Evolutionary conservation across 1,140 invertebrate species (phyloP).

Genomic region (Odontomachus brunneus): DNA sequence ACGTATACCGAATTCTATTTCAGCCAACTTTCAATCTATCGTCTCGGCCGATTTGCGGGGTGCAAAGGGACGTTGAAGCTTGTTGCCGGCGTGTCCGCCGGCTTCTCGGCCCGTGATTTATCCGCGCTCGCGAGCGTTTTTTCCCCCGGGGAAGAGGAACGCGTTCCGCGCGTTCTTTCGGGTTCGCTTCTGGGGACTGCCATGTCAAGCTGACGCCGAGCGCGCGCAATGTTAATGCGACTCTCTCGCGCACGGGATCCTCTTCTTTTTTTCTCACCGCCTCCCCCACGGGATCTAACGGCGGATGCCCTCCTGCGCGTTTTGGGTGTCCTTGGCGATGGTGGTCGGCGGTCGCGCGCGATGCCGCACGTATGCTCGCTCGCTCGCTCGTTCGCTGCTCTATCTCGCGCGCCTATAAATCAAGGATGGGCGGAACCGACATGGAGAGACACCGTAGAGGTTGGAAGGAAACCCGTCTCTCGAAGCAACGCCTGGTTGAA

Average conservation of each 20-base stretch:
- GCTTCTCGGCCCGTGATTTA: constrained; percentile 42
- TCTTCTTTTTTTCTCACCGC: constrained; percentile 27
- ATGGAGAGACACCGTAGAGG: constrained; percentile 82
- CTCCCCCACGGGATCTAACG: constrained; percentile 22
- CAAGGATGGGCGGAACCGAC: constrained; percentile 82
- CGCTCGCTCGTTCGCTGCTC: constrained; percentile 70
- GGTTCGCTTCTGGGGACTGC: constrained; percentile 50
- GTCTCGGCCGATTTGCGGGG: background rate
- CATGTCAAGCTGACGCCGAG: constrained; percentile 65
- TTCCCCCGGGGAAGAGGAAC: background rate
- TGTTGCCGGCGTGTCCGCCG: constrained; percentile 3
- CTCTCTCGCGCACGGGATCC: constrained; percentile 17
- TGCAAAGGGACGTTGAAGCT: background rate
- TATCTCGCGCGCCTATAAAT: constrained; percentile 79
- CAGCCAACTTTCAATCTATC: background rate
- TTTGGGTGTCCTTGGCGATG: constrained; percentile 65
- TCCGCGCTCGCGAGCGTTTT: constrained; percentile 28
- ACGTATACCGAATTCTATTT: background rate
- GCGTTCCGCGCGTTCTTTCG: constrained; percentile 29
- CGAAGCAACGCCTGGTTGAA: constrained; percentile 78
- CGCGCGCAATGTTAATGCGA: constrained; percentile 47
- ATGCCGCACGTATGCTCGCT: constrained; percentile 61
- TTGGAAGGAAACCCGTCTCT: constrained; percentile 79
- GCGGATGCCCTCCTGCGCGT: constrained; percentile 50
- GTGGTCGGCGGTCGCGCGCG: constrained; percentile 55